Conservation (phyloP, 2,797 vertebrate genomes). For the Poeciliopsis paucimaculata region DNA sequence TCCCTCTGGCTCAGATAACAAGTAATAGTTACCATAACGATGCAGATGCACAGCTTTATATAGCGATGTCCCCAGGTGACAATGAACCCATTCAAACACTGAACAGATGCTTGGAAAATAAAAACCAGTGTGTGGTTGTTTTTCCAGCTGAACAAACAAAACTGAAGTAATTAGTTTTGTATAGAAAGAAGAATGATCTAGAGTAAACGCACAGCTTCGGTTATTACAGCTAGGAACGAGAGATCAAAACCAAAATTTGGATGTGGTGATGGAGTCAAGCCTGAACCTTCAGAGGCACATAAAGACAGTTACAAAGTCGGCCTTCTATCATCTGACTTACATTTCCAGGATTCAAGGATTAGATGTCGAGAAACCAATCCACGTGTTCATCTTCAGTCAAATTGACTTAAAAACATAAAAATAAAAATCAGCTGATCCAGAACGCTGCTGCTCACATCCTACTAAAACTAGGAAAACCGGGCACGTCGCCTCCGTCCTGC, state of each 20-base stretch:
- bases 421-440: neutral
- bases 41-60: neutral
- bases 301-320: neutral
- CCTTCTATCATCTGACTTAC: neutral
- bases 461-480: neutral
- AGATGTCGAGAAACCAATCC: neutral
- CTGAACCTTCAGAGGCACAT: neutral
- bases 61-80: neutral
- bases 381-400: neutral
- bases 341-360: neutral
- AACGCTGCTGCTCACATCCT: neutral
- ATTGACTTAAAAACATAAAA: neutral
- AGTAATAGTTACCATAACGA: neutral
- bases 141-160: too few species aligned
- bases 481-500: too few species aligned
- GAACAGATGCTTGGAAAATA: neutral
- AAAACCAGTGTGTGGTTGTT: too few species aligned
- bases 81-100: too few species aligned
- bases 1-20: neutral
- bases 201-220: neutral
- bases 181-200: neutral
- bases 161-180: neutral
- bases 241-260: neutral
- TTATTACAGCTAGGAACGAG: neutral
- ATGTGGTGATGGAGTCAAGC: neutral